Conservation (phyloP, 2,888 invertebrate species). For the Eupithecia vulgata region DNA sequence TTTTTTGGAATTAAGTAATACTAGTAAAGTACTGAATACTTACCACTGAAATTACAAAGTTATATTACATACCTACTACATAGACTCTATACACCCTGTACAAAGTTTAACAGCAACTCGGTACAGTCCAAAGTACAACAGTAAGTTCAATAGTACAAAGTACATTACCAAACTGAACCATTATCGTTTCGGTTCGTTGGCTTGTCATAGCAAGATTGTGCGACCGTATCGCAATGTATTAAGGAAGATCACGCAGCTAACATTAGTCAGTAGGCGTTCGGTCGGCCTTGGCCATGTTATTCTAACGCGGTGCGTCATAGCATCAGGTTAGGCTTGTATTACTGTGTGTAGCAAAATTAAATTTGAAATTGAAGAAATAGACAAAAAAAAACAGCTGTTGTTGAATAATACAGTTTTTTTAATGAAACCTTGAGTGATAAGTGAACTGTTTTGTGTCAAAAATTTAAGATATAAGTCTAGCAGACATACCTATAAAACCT, state of each 20-base stretch:
- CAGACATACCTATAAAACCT: background rate
- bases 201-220: background rate
- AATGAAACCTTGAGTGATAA: background rate
- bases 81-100: too few species aligned
- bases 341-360: slow-evolving; percentile 13
- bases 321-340: slow-evolving; percentile 35
- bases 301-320: slow-evolving; percentile 44
- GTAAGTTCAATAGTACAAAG: background rate
- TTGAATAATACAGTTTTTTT: background rate
- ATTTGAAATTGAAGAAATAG: background rate
- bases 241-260: background rate
- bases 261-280: slow-evolving; percentile 28
- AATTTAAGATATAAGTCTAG: background rate
- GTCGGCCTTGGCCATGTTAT: slow-evolving; percentile 48
- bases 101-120: background rate
- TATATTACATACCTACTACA: too few species aligned
- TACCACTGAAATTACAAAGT: background rate
- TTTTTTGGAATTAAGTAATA: background rate
- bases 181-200: background rate
- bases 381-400: background rate
- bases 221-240: background rate
- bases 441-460: background rate
- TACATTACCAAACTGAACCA: background rate
- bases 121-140: background rate
- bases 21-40: background rate